Base-by-base conservation (phyloP, 53 echinoderm and acorn worm genomes). In the Hippasteria phrygiana region DNA sequence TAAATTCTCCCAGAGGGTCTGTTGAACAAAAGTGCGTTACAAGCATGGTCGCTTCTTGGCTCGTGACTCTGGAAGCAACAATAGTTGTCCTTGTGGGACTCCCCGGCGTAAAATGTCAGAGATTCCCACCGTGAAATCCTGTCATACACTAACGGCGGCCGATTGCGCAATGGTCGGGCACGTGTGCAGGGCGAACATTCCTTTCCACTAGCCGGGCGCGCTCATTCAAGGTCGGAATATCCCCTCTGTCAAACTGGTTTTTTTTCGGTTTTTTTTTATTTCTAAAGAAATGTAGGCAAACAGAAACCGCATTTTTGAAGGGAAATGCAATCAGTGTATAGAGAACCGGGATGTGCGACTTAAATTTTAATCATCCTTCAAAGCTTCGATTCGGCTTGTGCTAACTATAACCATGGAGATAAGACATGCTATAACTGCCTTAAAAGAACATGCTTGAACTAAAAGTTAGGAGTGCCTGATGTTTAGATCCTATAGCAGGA, bases 91-190 rank as follows among this genome's bases (percentile, higher is more conserved):
- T 5, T 8, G n/a, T n/a, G n/a, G n/a, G n/a, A n/a, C 5, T 45
- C 6, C 46, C 46, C 5, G 26, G 17, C 59, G 59, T 59, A 18
- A 24, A 59, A 59, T 59, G 2, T 26, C 14, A 67, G 31, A 0
- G 32, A 10, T 35, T 67, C 69, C 69, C 69, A 67, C 69, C 12
- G 69, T 67, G 36, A 36, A 67, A 67, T 67, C 37, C 34, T 6
- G 17, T 34, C 69, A 67, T 9, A 59, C 34, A 28, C 69, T 5
- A 10, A 10, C 48, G 48, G 8, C 48, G 69, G 35, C 36, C 17
- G 2, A 79, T 79, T 79, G 79, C 79, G 79, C 79, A 79, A 79
- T 62, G 38, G 0, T 5, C 16, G 36, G 12, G 39, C 79, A 79
- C 79, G 62, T 79, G 79, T 46, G 40, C 79, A 47, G 43, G 46